Base-by-base conservation (phyloP, 2,113 vertebrate species). In the Salvator merianae region DNA sequence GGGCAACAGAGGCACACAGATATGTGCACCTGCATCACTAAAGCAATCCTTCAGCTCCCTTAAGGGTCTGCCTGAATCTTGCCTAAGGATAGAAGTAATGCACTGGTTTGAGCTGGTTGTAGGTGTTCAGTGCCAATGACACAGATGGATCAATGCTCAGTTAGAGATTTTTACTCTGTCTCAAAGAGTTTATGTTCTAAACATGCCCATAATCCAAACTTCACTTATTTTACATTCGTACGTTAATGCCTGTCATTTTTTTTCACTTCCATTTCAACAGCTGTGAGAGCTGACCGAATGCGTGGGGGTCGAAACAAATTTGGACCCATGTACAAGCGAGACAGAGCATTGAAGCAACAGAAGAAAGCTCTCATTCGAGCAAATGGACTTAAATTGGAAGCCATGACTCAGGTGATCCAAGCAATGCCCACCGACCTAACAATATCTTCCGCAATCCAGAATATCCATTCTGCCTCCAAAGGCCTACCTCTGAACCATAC, bases 321-420 rank as follows among this genome's bases (percentile, higher is more conserved):
- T 63, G 99, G 99, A 92, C 99, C 99, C 28, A 99, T 99, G 99
- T 99, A 99, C 96, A 99, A 99, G 96, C 96, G 99, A 84, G 99
- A 99, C 96, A 96, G 99, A 77, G 99, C 98, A 53, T 78, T 99
- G 79, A 99, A 99, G 93, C 99, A 99, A 88, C 99, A 99, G 93
- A 99, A 99, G 91, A 99, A 99, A 93, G 99, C 99, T 4, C 97
- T 99, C 87, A 99, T 99, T 92, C 96, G 99, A 89, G 99, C 99
- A 28, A 99, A 99, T 18, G 99, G 99, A 95, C 97, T 99, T 71
- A 99, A 99, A 94, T 96, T 99, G 50, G 99, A 99, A 94, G 98
- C 98, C 95, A 98, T 99, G 98, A 97, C 96, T 90, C 99, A 99
- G 95, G 98, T 97, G 95, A 99, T 99, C 95, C 99, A 99, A 90